phyloP scores from a whole-genome alignment of 2,888 invertebrate species.

The Cordylochernes scorpioides region DNA sequence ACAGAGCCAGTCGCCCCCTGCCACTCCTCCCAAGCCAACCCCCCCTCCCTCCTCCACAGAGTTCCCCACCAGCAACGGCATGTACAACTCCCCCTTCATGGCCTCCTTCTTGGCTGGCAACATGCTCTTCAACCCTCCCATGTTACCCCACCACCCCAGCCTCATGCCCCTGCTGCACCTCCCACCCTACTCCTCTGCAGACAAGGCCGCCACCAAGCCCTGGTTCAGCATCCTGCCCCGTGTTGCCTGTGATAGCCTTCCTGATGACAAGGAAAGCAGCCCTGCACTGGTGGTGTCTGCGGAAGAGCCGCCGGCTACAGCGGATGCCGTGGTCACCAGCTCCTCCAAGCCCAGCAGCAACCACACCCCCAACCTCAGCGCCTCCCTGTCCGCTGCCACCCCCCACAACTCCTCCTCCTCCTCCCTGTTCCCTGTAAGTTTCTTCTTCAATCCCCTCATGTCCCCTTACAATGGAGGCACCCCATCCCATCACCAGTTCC shows the following conservation, averaged over 20 bases:
- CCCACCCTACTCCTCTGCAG: constrained; percentile 13
- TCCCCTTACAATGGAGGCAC: constrained; percentile 6
- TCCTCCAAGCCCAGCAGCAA: constrained; percentile 2
- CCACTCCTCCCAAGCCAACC: background rate
- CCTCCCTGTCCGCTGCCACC: constrained; percentile 4
- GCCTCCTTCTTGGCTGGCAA: constrained; percentile 13
- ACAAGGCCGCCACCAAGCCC: constrained; percentile 14
- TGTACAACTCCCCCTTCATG: constrained; percentile 13
- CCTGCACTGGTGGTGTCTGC: constrained; percentile 2
- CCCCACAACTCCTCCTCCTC: constrained; percentile 11
- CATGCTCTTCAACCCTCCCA: constrained; percentile 12
- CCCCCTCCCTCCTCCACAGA: constrained; percentile 7
- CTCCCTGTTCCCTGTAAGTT: constrained; percentile 10
- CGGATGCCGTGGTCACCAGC: background rate
- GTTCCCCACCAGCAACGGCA: constrained; percentile 8
- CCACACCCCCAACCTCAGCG: constrained; percentile 2
- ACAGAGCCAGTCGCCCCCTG: background rate
- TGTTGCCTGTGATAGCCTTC: constrained; percentile 37
- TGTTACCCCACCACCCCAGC: too few species aligned
- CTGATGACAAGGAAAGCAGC: constrained; percentile 12
- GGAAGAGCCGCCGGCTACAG: constrained; percentile 1
- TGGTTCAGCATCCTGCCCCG: constrained; percentile 75
- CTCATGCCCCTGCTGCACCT: background rate
- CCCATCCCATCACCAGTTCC: constrained; percentile 1
- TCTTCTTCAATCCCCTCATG: constrained; percentile 9